Conservation (phyloP, 2,113 vertebrate species). For the Cinclus cinclus region DNA sequence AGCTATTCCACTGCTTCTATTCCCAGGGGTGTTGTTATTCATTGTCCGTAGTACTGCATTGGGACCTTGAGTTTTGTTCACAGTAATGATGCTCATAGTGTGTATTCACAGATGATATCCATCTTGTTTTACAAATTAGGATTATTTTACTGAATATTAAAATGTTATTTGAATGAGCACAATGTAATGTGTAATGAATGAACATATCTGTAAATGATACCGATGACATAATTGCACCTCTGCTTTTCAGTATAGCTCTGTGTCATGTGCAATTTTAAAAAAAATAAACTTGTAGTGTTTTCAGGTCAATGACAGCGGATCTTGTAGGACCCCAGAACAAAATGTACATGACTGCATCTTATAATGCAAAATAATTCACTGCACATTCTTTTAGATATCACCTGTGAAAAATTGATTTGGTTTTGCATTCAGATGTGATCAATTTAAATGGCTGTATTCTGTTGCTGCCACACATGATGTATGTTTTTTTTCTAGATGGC, state of each 20-base stretch:
- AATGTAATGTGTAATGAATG: neutral
- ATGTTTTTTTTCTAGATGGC: neutral
- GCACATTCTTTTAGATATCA: neutral
- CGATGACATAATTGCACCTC: neutral
- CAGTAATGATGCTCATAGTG: neutral
- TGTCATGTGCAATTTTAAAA: neutral
- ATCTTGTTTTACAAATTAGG: neutral
- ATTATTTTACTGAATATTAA: neutral
- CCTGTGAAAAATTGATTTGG: neutral
- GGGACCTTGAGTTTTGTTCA: neutral
- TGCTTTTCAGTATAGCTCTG: neutral
- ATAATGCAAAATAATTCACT: neutral
- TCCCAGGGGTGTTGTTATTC: neutral
- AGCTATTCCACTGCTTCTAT: neutral
- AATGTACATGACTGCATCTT: neutral
- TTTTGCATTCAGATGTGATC: neutral
- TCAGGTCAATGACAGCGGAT: neutral
- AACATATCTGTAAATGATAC: neutral
- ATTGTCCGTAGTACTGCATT: neutral
- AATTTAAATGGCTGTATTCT: neutral
- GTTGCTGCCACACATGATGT: neutral
- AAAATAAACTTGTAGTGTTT: neutral
- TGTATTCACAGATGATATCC: neutral
- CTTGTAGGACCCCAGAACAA: neutral
- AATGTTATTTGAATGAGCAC: neutral